Evolutionary conservation across 2,113 vertebrate genomes (phyloP).

Genomic region (Arizona elegans): DNA sequence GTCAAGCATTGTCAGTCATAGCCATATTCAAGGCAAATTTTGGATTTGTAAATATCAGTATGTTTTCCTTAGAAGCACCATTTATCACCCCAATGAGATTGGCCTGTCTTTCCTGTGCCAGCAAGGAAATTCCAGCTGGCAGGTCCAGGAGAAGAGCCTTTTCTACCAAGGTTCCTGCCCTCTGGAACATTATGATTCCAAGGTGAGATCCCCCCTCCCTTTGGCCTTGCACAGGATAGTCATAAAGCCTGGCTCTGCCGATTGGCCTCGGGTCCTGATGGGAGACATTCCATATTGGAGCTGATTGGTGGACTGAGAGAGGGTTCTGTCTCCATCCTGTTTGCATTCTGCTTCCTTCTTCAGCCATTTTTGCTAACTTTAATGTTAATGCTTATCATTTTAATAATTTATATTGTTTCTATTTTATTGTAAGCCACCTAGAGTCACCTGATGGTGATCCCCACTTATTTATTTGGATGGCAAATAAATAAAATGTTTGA

Average conservation of each 20-base stretch:
- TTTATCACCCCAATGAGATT: not conserved
- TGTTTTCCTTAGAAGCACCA: not conserved
- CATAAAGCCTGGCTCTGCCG: not conserved
- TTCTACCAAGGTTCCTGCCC: not conserved
- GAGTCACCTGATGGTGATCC: not conserved
- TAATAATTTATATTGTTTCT: not conserved
- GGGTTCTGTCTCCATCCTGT: not conserved
- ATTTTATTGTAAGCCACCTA: not conserved
- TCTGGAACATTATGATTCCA: not conserved
- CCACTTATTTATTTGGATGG: not conserved
- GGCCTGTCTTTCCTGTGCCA: not conserved
- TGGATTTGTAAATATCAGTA: not conserved
- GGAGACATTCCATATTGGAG: not conserved
- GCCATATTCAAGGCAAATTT: rapidly evolving
- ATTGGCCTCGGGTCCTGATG: not conserved
- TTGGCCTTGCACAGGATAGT: not conserved
- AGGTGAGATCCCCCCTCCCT: not conserved
- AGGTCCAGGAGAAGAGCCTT: not conserved
- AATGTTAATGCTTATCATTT: not conserved
- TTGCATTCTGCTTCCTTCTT: not conserved
- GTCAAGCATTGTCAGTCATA: conserved; percentile 11
- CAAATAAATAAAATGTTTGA: not conserved
- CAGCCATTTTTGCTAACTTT: not conserved
- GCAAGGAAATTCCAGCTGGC: not conserved
- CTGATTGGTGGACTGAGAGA: not conserved